Evolutionary conservation across 2,113 vertebrate species (phyloP).

Genomic region (Fulica atra): DNA sequence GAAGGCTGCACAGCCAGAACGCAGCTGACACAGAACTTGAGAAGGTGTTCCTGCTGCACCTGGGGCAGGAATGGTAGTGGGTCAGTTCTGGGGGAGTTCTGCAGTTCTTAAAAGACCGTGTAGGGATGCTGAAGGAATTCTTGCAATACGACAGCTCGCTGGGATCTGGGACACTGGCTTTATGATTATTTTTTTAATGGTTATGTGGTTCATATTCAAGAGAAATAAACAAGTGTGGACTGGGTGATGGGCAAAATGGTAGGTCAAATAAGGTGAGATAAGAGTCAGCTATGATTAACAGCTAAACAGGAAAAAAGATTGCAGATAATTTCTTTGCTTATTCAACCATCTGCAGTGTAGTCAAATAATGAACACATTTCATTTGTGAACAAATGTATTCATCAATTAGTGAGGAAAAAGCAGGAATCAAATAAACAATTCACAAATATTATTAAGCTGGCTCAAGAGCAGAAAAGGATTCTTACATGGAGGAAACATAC

Average conservation of each 20-base stretch:
- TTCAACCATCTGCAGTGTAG: not conserved
- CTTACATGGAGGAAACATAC: not conserved
- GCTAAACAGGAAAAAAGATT: not conserved
- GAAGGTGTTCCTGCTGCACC: not conserved
- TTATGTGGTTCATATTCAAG: not conserved
- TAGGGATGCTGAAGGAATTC: not conserved
- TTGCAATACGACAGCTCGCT: not conserved
- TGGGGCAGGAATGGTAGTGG: not conserved
- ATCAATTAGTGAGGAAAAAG: not conserved
- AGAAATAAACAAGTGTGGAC: not conserved
- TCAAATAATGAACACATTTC: not conserved
- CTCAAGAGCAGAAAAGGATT: not conserved
- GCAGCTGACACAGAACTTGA: not conserved
- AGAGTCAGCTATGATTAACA: not conserved
- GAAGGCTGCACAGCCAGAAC: not conserved
- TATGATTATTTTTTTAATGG: not conserved
- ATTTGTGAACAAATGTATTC: constrained; percentile 11
- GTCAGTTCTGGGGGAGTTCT: not conserved
- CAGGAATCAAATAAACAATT: not conserved
- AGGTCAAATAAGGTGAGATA: not conserved
- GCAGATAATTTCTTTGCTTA: not conserved
- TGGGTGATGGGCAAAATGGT: not conserved
- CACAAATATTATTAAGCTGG: not conserved
- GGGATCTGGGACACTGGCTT: not conserved
- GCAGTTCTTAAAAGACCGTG: not conserved